Evolutionary conservation across 2,113 vertebrate genomes (phyloP).

Genomic region (Suricata suricatta): DNA sequence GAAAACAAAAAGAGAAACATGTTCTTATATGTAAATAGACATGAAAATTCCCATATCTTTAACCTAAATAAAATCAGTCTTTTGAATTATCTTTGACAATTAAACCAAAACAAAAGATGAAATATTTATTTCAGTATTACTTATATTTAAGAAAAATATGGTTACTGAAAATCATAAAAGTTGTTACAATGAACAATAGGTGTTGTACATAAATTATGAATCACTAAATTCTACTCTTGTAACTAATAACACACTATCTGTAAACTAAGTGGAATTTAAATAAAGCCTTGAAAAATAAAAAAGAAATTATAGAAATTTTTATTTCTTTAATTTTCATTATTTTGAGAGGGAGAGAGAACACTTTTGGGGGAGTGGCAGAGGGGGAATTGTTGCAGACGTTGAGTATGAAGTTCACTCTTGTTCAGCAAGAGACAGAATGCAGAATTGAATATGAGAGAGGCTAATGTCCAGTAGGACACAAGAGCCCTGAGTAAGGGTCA

Average conservation of each 20-base stretch:
- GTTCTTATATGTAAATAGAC: not conserved
- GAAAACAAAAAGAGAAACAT: not conserved
- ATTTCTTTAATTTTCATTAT: no score
- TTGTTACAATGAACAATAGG: not conserved
- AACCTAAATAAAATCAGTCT: not conserved
- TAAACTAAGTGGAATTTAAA: not conserved
- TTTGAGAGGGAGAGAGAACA: no score
- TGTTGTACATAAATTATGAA: not conserved
- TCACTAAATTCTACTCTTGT: not conserved
- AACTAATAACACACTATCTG: not conserved
- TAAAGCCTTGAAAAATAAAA: not conserved
- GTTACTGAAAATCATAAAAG: not conserved
- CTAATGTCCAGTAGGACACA: no score
- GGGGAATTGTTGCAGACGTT: no score
- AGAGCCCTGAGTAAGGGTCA: no score
- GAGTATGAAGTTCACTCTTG: no score
- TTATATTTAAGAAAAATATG: not conserved
- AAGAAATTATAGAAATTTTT: not conserved
- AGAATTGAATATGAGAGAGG: no score
- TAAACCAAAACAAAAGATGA: not conserved
- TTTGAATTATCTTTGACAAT: not conserved
- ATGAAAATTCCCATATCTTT: not conserved
- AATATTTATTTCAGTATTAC: not conserved
- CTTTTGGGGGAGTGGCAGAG: no score
- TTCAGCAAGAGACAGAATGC: no score